Conservation (phyloP, 2,797 vertebrate genomes). For the Ibycter americanus region DNA sequence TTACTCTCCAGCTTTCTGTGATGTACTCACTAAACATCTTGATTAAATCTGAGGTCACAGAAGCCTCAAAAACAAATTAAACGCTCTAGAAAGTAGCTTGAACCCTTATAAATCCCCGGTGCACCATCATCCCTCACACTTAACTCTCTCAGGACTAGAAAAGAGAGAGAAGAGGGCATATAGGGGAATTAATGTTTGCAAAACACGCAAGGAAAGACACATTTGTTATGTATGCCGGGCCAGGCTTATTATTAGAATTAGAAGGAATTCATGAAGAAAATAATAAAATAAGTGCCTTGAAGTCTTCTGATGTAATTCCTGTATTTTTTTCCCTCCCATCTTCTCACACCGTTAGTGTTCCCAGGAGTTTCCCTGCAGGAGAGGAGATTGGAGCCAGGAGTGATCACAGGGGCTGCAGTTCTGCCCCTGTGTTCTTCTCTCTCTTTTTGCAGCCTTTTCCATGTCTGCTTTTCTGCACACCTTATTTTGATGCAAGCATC, state of each 20-base stretch:
- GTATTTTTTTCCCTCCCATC: neutral
- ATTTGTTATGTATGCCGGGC: fast-evolving
- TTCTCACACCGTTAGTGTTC: neutral
- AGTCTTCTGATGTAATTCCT: neutral
- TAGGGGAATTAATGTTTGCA: neutral
- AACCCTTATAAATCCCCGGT: neutral
- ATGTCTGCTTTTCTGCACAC: neutral
- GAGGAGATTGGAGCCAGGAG: neutral
- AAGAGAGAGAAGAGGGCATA: neutral
- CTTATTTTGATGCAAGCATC: neutral
- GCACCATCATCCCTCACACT: neutral
- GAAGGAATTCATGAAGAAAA: neutral
- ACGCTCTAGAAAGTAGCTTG: constrained; percentile 3
- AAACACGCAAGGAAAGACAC: neutral
- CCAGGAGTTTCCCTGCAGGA: neutral
- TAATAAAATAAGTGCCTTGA: neutral
- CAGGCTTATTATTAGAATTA: neutral
- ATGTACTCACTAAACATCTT: constrained; percentile 38
- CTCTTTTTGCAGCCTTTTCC: neutral
- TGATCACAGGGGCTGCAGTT: neutral
- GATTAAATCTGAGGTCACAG: constrained; percentile 46
- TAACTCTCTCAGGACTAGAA: neutral
- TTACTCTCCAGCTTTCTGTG: neutral
- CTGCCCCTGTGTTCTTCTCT: neutral
- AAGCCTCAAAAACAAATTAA: constrained; percentile 49